A percentile compares a stretch with the other conserved stretches of the same genome.
phyloP scores from a whole-genome alignment of 2,888 invertebrate species.

The Dinocampus coccinellae region DNA sequence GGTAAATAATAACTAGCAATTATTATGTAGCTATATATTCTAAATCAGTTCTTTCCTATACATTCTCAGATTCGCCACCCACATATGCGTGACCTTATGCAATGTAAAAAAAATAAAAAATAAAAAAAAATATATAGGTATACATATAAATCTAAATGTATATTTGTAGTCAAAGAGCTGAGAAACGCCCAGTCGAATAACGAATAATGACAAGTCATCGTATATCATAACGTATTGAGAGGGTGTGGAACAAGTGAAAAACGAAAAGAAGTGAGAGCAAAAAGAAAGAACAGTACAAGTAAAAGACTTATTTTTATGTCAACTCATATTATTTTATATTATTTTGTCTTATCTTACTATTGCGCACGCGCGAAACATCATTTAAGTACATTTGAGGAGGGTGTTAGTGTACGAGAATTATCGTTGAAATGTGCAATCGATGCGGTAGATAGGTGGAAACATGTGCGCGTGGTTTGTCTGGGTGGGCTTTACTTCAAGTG shows the following conservation, averaged over 20 bases:
- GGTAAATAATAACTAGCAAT: background rate
- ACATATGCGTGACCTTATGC: slow-evolving; percentile 8
- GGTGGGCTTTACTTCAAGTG: slow-evolving; percentile 6
- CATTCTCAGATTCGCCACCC: slow-evolving; percentile 25
- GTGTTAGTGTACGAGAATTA: background rate
- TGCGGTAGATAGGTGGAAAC: background rate
- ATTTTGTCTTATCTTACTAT: background rate
- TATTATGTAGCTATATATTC: background rate
- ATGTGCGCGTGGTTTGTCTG: background rate
- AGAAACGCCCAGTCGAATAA: slow-evolving; percentile 4
- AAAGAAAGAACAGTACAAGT: background rate
- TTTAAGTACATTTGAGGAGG: slow-evolving; percentile 4
- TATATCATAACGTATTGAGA: background rate
- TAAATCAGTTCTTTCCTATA: background rate
- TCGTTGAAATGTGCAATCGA: slow-evolving; percentile 27
- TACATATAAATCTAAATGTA: background rate
- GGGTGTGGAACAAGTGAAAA: background rate
- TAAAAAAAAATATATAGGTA: background rate
- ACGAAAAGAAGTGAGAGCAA: background rate
- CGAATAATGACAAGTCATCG: background rate
- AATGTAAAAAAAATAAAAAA: slow-evolving; percentile 10
- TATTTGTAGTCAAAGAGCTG: background rate
- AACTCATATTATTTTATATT: background rate
- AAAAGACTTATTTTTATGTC: background rate
- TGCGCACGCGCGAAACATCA: slow-evolving; percentile 5